Evolutionary conservation across 2,888 invertebrate species (phyloP), one percentile per base, ranked within the genome.

Genomic region (Leistus spinibarbis): DNA sequence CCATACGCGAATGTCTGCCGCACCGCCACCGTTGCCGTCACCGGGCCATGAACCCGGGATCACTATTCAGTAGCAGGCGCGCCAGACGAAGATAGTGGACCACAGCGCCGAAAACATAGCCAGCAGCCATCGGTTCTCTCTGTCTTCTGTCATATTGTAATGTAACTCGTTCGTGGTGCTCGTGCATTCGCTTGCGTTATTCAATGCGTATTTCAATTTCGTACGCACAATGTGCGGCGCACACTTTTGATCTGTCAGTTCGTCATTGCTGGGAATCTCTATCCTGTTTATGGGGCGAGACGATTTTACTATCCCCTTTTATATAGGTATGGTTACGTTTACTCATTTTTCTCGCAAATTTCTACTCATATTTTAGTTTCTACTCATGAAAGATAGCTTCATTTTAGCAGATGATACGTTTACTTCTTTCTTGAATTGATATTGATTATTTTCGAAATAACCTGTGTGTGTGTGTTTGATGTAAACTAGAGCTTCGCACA

Each of bases 1-100:
- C 78, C 77, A 79, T 79, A 79, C 78, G 77, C 79, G 69, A 40
- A 40, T 62, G 69, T 67, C 62, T 69, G 72, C 73, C 69, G 71
- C 54, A 54, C 40, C 27, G 53, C 62, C 13, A 53, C 66, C 24
- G 53, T 40, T 40, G 40, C 69, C 74, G 56, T 70, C 76, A 57
- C 76, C 73, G 22, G 53, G 69, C 53, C 53, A 66, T 66, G 54
- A 53, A 40, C 66, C 66, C 66, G n/a, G 54, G n/a, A 63, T 16
- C 27, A 4, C 16, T 17, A n/a, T 17, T 54, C 54, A 54, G 54
- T n/a, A 40, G 40, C 40, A 40, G 40, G 10, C 40, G 40, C 40
- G 40, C 4, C 40, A 40, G 40, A 40, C 40, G 40, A 40, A 40
- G 40, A 40, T 40, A 40, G 40, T 40, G 40, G 40, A 10, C 40